These are phyloP conservation scores for Myotis brandtii DNA, from an alignment of 2,113 vertebrate species.

Conservation along the genomic window DNA sequence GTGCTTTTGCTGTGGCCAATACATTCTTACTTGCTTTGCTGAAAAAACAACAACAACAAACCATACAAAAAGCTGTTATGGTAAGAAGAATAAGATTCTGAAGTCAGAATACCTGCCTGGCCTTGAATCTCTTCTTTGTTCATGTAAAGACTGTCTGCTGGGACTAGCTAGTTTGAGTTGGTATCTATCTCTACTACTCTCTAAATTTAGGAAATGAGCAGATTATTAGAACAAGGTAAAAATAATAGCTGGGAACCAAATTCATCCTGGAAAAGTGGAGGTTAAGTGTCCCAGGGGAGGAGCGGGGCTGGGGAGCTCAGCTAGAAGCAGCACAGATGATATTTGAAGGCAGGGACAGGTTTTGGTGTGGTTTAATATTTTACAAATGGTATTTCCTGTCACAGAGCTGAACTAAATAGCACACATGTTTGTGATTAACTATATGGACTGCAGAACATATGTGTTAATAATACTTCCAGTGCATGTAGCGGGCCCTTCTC, in stretches of 20 bases:
- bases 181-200: background rate
- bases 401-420: slow-evolving; percentile 65
- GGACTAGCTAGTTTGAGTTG: background rate
- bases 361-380: slow-evolving; percentile 60
- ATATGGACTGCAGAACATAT: slow-evolving; percentile 21
- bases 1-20: background rate
- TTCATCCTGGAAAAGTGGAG: background rate
- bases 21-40: background rate
- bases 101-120: background rate
- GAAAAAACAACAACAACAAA: background rate
- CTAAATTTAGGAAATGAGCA: slow-evolving; percentile 9
- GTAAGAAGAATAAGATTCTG: background rate
- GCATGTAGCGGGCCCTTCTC: background rate
- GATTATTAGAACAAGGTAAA: background rate
- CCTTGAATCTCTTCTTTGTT: background rate
- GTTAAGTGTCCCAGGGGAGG: background rate
- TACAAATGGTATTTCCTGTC: slow-evolving; percentile 83
- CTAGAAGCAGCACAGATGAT: background rate
- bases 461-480: background rate
- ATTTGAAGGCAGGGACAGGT: slow-evolving; percentile 27
- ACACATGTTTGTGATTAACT: slow-evolving; percentile 80
- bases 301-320: background rate
- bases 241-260: background rate
- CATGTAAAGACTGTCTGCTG: background rate
- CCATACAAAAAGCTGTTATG: background rate